A percentile compares a stretch with the other conserved stretches of the same genome.
These are phyloP conservation scores for Drosophila paranaensis DNA, from an alignment of 2,888 invertebrate species.

Conservation along the genomic window DNA sequence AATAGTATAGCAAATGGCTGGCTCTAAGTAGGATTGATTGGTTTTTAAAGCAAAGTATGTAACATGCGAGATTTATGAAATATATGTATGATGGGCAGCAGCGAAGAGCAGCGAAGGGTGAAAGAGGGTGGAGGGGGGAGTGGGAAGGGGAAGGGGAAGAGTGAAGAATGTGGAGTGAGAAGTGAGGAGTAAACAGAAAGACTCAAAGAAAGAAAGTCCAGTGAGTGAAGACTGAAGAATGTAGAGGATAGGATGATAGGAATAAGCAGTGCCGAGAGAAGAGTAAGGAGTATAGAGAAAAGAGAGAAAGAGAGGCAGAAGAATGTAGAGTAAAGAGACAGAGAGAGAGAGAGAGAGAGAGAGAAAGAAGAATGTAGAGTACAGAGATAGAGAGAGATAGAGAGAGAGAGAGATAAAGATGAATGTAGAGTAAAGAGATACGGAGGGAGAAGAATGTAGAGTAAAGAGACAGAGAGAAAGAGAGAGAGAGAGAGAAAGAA, in stretches of 20 bases:
- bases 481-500: no score
- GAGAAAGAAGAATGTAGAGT: no score
- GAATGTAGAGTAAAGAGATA: no score
- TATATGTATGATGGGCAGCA: neutral
- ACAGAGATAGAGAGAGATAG: neutral
- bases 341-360: no score
- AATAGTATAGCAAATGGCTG: neutral
- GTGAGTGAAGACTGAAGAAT: neutral
- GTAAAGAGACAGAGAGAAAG: neutral
- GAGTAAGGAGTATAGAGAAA: neutral
- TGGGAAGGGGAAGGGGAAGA: no score
- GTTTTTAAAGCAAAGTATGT: neutral
- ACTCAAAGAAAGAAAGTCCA: neutral
- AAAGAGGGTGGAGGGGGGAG: neutral
- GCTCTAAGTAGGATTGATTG: constrained; percentile 1
- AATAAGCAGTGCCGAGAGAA: neutral
- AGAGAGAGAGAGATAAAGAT: no score
- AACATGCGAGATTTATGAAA: neutral
- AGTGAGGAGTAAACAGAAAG: neutral
- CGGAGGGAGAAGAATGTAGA: neutral
- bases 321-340: no score
- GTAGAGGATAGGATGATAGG: neutral
- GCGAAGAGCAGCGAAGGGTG: neutral
- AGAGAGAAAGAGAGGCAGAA: no score
- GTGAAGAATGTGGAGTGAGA: neutral